Evolutionary conservation across 2,888 invertebrate genomes (phyloP), one percentile per base, ranked within the genome.

Genomic region (Lacanobia wlatinum): DNA sequence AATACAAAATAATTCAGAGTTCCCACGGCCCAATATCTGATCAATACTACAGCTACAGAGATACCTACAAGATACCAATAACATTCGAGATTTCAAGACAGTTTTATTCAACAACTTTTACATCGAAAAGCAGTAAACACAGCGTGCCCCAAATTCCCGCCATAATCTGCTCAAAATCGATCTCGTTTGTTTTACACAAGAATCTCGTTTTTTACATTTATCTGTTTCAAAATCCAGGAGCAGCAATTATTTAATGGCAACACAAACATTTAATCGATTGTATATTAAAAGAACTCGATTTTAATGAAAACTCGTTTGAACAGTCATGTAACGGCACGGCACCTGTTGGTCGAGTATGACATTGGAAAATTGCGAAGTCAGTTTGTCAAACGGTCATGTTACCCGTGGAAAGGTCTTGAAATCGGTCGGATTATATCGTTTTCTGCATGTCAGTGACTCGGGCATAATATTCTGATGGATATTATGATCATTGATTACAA

Each of bases 251-350:
- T 74, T 63, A 46, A 79, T 79, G 46, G 46, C 48, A 46, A 63
- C 62, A 65, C 56, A 69, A 56, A 64, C n/a, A 59, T 64, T 76
- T 65, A 56, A 71, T 81, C 70, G 80, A 79, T 79, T 71, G 52
- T 68, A 56, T 63, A 52, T 61, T 63, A 52, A 34, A 70, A 84
- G 75, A 78, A 87, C 82, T 89, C 87, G 88, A 89, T 85, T 82
- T 80, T 78, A 84, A 86, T 87, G 67, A 69, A 80, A 91, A 92
- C 91, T 85, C 73, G 91, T 92, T 91, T 87, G 74, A 73, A 78
- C 85, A 79, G 82, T 43, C 72, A 78, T 80, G 87, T 92, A 93
- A 92, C 92, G 93, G 92, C 83, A 50, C n/a, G 52, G 82, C 92
- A 93, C 92, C 92, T 93, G 92, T 89, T 87, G 76, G 50, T 82